These are phyloP conservation scores for Calosoma granatense DNA, from an alignment of 1,140 invertebrate species.

Conservation along the genomic window DNA sequence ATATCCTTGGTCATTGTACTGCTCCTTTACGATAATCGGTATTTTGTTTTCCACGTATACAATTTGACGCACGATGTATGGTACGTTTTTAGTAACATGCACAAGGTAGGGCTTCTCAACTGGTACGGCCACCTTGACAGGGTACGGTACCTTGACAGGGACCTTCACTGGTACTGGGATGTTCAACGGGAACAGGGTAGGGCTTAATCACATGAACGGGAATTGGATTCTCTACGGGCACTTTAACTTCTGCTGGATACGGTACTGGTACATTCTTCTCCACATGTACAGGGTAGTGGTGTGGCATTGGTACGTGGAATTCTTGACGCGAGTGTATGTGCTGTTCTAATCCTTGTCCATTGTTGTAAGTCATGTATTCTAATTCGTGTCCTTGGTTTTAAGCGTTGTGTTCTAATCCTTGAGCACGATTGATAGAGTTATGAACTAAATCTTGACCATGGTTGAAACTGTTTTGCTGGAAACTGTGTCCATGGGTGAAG, in stretches of 20 bases:
- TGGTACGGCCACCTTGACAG: constrained; percentile 4
- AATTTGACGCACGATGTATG: constrained; percentile 22
- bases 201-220: constrained; percentile 21
- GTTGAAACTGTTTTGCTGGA: no score
- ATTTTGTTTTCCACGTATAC: constrained; percentile 17
- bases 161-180: constrained; percentile 33
- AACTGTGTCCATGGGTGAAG: no score
- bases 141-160: constrained; percentile 27
- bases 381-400: no score
- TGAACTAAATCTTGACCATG: no score
- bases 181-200: constrained; percentile 32
- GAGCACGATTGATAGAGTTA: no score
- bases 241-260: constrained; percentile 39
- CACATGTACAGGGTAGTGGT: constrained; percentile 27
- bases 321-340: constrained; percentile 22
- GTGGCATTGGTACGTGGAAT: constrained; percentile 25
- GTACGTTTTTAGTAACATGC: constrained; percentile 32
- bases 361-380: no score
- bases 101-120: constrained; percentile 23
- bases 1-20: constrained; percentile 5
- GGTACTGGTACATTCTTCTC: constrained; percentile 31
- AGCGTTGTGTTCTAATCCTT: no score
- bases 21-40: constrained; percentile 13
- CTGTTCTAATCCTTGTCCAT: no score
- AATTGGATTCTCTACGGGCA: constrained; percentile 30